A percentile compares a stretch with the other conserved stretches of the same genome.
phyloP scores from a whole-genome alignment of 1,140 invertebrate genomes.

The Wiebesia pumilae region DNA sequence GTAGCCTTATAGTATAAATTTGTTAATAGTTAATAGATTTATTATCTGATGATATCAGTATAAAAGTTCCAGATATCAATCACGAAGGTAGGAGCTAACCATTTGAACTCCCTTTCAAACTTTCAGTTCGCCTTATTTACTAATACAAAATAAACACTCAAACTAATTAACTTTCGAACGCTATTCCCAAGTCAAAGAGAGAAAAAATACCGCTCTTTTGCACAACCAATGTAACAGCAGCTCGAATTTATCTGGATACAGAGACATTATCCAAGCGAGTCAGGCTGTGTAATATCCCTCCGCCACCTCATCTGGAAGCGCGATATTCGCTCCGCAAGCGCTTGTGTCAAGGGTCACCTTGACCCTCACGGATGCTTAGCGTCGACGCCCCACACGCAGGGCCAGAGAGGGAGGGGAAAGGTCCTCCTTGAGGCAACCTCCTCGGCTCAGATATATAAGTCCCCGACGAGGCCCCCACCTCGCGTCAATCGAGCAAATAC shows the following conservation, averaged over 20 bases:
- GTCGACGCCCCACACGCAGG: neutral
- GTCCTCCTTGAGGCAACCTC: conserved; percentile 37
- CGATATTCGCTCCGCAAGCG: neutral
- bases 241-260: neutral
- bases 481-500: conserved; percentile 38
- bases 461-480: conserved; percentile 32
- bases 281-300: too few relatives aligned
- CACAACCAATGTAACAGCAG: neutral
- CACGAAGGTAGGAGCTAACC: neutral
- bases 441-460: conserved; percentile 43
- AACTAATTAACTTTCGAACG: neutral
- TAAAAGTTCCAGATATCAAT: neutral
- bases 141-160: neutral
- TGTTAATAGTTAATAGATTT: neutral
- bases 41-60: neutral
- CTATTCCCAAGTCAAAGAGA: neutral
- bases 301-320: neutral
- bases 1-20: neutral
- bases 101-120: neutral
- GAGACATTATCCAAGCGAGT: too few relatives aligned
- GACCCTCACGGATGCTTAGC: conserved; percentile 29
- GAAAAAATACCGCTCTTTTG: neutral
- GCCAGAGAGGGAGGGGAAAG: conserved; percentile 10
- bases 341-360: neutral
- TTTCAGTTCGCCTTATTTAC: neutral